Conservation (phyloP, 2,797 vertebrate genomes). For the Mormyrus proboscirostris region DNA sequence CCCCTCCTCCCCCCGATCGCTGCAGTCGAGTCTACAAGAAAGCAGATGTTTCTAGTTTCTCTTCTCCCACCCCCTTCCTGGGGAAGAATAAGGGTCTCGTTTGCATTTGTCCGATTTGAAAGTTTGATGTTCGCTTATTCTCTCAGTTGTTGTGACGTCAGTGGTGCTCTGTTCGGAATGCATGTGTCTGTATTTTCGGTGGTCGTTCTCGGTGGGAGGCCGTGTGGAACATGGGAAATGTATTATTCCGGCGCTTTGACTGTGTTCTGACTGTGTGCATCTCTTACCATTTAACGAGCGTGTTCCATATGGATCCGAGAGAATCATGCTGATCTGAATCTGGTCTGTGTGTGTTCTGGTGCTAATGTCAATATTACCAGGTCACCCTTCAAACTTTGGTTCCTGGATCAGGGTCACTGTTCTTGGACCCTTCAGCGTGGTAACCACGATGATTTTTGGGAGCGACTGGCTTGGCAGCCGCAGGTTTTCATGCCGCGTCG, state of each 20-base stretch:
- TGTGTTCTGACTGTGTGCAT: neutral
- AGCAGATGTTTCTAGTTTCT: slow-evolving; percentile 25
- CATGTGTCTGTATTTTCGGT: slow-evolving; percentile 2
- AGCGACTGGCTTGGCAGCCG: neutral
- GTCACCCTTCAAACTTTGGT: neutral
- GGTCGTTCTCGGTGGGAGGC: neutral
- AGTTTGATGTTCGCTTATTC: slow-evolving; percentile 13
- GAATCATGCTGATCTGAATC: neutral
- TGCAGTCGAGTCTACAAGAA: neutral
- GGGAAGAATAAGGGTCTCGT: slow-evolving; percentile 8
- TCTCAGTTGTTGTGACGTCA: neutral
- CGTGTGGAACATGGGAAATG: slow-evolving; percentile 12
- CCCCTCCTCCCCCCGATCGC: neutral
- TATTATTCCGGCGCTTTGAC: neutral
- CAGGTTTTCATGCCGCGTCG: neutral
- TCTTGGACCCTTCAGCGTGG: neutral
- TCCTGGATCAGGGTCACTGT: neutral
- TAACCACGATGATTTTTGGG: neutral
- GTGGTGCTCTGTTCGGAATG: neutral
- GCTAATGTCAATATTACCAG: neutral
- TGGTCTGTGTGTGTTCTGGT: neutral
- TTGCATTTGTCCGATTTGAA: slow-evolving; percentile 16
- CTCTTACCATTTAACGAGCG: neutral
- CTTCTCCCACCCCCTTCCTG: neutral
- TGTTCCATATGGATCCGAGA: neutral